Conservation (phyloP, 2,888 invertebrate genomes). For the Hydrotaea cyrtoneurina region DNA sequence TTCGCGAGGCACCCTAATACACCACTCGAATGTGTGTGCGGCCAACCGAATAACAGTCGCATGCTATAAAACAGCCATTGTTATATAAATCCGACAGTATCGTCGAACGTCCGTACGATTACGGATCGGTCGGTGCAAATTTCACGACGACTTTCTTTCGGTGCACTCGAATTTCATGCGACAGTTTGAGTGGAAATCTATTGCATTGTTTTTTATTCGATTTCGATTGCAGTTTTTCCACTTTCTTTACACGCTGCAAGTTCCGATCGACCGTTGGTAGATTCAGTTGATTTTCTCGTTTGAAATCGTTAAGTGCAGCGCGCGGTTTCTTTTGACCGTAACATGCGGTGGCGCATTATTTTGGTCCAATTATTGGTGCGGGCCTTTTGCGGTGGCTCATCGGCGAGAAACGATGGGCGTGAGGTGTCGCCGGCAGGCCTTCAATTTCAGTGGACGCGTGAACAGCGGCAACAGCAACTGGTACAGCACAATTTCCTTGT, state of each 20-base stretch:
- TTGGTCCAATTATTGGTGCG: conserved; percentile 6
- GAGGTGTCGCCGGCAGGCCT: background rate
- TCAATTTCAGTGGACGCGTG: background rate
- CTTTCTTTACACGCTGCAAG: conserved; percentile 42
- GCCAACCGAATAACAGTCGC: too few relatives aligned
- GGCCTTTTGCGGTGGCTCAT: background rate
- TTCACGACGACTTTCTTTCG: conserved; percentile 33
- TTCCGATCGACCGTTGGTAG: conserved; percentile 1
- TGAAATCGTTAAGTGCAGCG: conserved; percentile 64
- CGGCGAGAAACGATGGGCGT: conserved; percentile 36
- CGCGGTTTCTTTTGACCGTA: background rate
- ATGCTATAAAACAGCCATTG: too few relatives aligned
- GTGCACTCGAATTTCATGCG: conserved; percentile 55
- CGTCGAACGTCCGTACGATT: too few relatives aligned
- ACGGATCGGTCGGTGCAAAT: background rate
- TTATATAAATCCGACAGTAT: too few relatives aligned
- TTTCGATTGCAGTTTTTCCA: conserved; percentile 16
- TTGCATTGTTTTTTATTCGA: conserved; percentile 23
- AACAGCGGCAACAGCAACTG: conserved; percentile 44
- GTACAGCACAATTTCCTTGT: conserved; percentile 72
- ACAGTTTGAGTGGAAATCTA: conserved; percentile 54
- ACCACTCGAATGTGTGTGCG: too few relatives aligned
- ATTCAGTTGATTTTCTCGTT: conserved; percentile 63
- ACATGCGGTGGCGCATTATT: conserved; percentile 17
- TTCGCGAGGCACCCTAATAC: too few relatives aligned